Base-by-base conservation (phyloP, 2,888 invertebrate genomes). In the Limnephilus marmoratus region DNA sequence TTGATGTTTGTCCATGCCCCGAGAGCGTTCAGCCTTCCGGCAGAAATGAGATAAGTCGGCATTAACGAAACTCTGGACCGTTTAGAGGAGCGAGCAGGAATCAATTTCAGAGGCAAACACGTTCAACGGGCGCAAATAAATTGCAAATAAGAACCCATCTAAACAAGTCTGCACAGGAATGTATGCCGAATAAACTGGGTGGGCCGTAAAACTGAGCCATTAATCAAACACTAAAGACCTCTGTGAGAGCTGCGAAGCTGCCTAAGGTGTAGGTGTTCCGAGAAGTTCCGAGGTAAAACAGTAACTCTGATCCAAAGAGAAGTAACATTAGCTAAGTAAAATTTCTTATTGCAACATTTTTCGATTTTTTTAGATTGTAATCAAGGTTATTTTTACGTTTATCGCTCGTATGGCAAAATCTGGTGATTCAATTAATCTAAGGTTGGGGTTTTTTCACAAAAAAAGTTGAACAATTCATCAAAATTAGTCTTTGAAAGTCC, bases 21-120 rank as follows among this genome's bases (percentile, higher is more conserved):
- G 0, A 7, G 24, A 68, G 18, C 53, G 45, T n/a, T 13, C 86
- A 45, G 45, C 45, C 37, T 45, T 13, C 86, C 49, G 86, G 41
- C 45, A n/a, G 37, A 86, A 68, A 88, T 31, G 68, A 29, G 88
- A 88, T 68, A 31, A 68, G 88, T 31, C 4, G n/a, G 53, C 68
- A 68, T 88, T 88, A 88, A 31, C 88, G 68, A 88, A 88, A 88
- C 80, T 88, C 68, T 24, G 68, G 31, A 88, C 31, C 68, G 88
- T 88, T 88, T 88, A 31, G 24, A n/a, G 9, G 24, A 29, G 13
- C 29, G n/a, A 68, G 88, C 31, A 34, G 88, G 37, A 88, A 88
- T 88, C 88, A 88, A 88, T 88, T 88, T 68, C 88, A 37, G 68
- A 68, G 9, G 88, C 88, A 88, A 88, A 88, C 88, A 88, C 88